phyloP scores from a whole-genome alignment of 2,113 vertebrate genomes.

The Alosa alosa region DNA sequence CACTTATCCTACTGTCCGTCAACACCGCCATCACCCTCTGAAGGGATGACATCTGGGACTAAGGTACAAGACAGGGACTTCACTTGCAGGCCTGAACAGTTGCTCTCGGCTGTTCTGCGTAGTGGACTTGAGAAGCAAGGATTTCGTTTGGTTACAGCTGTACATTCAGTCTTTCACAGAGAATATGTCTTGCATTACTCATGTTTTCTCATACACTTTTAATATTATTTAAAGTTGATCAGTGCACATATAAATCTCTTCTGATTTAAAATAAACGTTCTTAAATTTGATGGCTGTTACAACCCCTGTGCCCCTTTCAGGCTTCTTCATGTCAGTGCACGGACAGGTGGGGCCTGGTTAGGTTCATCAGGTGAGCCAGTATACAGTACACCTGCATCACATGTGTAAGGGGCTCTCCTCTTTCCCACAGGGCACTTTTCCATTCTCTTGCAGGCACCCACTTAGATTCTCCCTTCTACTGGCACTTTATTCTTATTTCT shows the following conservation, averaged over 20 bases:
- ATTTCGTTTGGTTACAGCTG: neutral
- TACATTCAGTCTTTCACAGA: too few relatives aligned
- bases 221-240: neutral
- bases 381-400: too few relatives aligned
- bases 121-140: neutral
- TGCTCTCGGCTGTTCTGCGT: neutral
- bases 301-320: too few relatives aligned
- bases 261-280: neutral
- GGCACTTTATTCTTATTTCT: too few relatives aligned
- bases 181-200: too few relatives aligned
- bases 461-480: too few relatives aligned
- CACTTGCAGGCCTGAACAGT: neutral
- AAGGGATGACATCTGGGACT: neutral
- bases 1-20: neutral
- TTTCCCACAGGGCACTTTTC: too few relatives aligned
- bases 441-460: too few relatives aligned
- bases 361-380: too few relatives aligned
- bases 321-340: too few relatives aligned
- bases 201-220: neutral
- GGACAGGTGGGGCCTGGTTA: too few relatives aligned
- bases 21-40: neutral
- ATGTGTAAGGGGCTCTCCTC: too few relatives aligned
- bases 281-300: neutral
- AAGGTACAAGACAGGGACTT: neutral
- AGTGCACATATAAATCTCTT: neutral